Conservation (phyloP, 2,113 vertebrate species). For the Phyllopteryx taeniolatus region DNA sequence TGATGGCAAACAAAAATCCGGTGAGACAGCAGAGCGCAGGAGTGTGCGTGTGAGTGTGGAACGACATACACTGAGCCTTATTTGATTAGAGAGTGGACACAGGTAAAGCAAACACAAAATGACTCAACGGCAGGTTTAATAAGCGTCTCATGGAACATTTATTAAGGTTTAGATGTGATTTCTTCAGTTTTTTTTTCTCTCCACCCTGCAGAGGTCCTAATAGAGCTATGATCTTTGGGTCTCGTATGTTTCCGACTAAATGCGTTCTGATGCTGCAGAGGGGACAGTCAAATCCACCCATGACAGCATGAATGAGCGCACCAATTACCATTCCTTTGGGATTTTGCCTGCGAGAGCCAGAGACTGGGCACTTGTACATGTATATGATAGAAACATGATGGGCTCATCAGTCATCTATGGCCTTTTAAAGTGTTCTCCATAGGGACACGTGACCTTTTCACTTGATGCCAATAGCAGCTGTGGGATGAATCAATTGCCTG, state of each 20-base stretch:
- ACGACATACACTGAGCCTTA: slow-evolving; percentile 31
- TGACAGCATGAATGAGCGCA: slow-evolving; percentile 63
- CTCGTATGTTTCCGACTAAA: slow-evolving; percentile 58
- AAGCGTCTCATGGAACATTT: slow-evolving; percentile 33
- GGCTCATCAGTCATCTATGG: slow-evolving; percentile 70
- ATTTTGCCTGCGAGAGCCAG: slow-evolving; percentile 30
- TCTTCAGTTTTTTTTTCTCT: neutral
- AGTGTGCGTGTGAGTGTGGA: slow-evolving; percentile 25
- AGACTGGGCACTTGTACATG: slow-evolving; percentile 39
- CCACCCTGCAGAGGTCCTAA: slow-evolving; percentile 42
- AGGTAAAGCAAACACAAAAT: slow-evolving; percentile 43
- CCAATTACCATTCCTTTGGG: slow-evolving; percentile 59
- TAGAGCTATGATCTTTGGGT: slow-evolving; percentile 48
- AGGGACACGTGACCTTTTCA: slow-evolving; percentile 68
- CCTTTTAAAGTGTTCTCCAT: slow-evolving; percentile 66
- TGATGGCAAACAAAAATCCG: slow-evolving; percentile 72
- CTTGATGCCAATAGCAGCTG: slow-evolving; percentile 65
- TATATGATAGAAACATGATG: slow-evolving; percentile 62
- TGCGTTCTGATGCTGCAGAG: slow-evolving; percentile 56
- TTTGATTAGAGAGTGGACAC: slow-evolving; percentile 54
- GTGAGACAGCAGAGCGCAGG: slow-evolving; percentile 50
- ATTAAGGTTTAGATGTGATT: slow-evolving; percentile 33
- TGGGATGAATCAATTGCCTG: slow-evolving; percentile 66
- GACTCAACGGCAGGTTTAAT: slow-evolving; percentile 34
- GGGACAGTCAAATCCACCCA: slow-evolving; percentile 51